Conservation (phyloP, 2,888 invertebrate species). For the Chelonus formosanus region DNA sequence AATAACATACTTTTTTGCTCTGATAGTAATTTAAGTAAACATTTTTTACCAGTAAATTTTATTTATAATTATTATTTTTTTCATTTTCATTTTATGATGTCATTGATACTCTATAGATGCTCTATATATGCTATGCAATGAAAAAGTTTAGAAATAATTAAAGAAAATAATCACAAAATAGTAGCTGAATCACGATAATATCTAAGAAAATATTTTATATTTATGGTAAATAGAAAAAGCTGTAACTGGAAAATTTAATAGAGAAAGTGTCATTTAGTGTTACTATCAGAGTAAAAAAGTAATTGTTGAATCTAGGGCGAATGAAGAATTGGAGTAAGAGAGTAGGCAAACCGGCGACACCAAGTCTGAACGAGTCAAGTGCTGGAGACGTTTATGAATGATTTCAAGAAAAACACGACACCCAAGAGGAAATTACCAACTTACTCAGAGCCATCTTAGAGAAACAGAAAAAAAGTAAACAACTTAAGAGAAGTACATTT, state of each 20-base stretch:
- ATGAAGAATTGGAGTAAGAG: conserved; percentile 26
- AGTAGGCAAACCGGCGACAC: conserved; percentile 29
- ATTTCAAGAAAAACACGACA: conserved; percentile 9
- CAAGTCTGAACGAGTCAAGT: conserved; percentile 25
- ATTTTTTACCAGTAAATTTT: no score
- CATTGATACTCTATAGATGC: no score
- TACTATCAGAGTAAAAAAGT: conserved; percentile 10
- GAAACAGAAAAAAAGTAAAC: no score
- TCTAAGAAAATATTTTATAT: background rate
- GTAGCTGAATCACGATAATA: background rate
- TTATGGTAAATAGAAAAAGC: background rate
- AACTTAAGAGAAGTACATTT: no score
- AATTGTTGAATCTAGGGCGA: conserved; percentile 28
- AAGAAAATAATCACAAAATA: no score
- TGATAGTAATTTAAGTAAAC: no score
- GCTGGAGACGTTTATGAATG: conserved; percentile 1
- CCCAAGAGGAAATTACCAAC: background rate
- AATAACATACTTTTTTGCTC: no score
- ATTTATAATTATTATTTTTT: no score
- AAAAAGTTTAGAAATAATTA: no score
- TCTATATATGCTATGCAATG: no score
- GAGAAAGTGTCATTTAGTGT: conserved; percentile 30
- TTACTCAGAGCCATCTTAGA: background rate
- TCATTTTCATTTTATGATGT: no score
- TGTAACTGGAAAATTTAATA: background rate